Conservation (phyloP, 2,888 invertebrate genomes). For the Baccha elongata region DNA sequence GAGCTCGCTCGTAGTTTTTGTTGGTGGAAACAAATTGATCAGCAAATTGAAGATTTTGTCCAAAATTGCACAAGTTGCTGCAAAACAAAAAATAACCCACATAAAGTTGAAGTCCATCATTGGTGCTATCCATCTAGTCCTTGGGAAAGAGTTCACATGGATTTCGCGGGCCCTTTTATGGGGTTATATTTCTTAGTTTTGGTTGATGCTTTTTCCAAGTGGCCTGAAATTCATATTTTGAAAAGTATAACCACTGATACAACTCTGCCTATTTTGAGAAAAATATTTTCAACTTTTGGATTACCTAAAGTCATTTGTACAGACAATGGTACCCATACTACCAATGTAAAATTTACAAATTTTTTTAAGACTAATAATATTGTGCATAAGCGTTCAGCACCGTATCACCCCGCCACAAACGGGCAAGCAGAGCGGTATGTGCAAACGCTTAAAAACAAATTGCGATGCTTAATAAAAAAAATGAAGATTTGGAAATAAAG, state of each 20-base stretch:
- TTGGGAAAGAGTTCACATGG: background rate
- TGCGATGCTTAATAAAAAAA: background rate
- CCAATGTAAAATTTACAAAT: slow-evolving; percentile 10
- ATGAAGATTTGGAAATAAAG: slow-evolving; percentile 12
- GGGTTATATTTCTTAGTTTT: background rate
- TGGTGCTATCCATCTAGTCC: slow-evolving; percentile 18
- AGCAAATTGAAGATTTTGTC: slow-evolving; percentile 1
- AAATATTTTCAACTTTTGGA: slow-evolving; percentile 15
- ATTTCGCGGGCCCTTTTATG: slow-evolving; percentile 8
- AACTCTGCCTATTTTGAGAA: background rate
- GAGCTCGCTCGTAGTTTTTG: no score
- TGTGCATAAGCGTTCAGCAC: slow-evolving; percentile 28
- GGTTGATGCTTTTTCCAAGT: no score
- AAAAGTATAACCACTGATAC: background rate
- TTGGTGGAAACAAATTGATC: no score
- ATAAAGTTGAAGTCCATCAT: background rate
- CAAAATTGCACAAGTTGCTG: background rate
- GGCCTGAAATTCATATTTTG: background rate
- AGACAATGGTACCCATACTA: slow-evolving; percentile 9
- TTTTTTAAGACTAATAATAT: slow-evolving; percentile 12
- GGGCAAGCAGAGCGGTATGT: slow-evolving; percentile 15
- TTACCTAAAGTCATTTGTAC: slow-evolving; percentile 7
- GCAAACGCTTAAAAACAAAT: slow-evolving; percentile 15
- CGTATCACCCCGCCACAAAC: slow-evolving; percentile 13
- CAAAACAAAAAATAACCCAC: slow-evolving; percentile 14